A percentile compares a stretch with the other conserved stretches of the same genome.
phyloP scores from a whole-genome alignment of 2,797 vertebrate genomes.

The Spheniscus humboldti region DNA sequence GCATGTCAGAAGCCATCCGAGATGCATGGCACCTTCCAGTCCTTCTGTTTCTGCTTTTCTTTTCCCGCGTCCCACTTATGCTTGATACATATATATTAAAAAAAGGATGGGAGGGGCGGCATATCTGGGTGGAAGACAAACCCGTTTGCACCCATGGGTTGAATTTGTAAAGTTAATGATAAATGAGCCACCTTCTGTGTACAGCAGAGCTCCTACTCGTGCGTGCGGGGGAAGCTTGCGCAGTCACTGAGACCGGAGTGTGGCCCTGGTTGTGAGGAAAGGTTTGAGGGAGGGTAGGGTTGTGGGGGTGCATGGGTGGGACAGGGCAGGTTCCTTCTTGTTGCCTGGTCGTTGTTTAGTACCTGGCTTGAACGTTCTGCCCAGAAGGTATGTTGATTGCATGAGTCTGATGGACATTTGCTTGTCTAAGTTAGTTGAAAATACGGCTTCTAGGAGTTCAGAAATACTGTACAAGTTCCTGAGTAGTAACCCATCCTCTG shows the following conservation, averaged over 20 bases:
- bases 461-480: background rate
- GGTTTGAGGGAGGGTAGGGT: background rate
- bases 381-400: background rate
- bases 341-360: background rate
- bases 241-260: background rate
- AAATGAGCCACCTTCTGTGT: background rate
- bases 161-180: background rate
- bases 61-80: fast-evolving
- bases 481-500: background rate
- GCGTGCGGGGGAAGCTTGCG: fast-evolving
- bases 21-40: background rate
- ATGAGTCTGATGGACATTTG: background rate
- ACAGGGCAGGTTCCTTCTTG: background rate
- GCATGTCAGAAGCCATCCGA: background rate
- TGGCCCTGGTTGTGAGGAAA: background rate
- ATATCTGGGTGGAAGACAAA: background rate
- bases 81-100: background rate
- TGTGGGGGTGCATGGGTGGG: background rate
- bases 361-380: background rate
- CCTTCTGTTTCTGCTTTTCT: background rate
- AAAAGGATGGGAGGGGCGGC: too few species aligned
- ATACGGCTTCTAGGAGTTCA: background rate
- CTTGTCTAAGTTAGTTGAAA: background rate
- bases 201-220: background rate
- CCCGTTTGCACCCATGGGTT: background rate